phyloP scores from a whole-genome alignment of 2,113 vertebrate genomes.

The Larimichthys polyactis region DNA sequence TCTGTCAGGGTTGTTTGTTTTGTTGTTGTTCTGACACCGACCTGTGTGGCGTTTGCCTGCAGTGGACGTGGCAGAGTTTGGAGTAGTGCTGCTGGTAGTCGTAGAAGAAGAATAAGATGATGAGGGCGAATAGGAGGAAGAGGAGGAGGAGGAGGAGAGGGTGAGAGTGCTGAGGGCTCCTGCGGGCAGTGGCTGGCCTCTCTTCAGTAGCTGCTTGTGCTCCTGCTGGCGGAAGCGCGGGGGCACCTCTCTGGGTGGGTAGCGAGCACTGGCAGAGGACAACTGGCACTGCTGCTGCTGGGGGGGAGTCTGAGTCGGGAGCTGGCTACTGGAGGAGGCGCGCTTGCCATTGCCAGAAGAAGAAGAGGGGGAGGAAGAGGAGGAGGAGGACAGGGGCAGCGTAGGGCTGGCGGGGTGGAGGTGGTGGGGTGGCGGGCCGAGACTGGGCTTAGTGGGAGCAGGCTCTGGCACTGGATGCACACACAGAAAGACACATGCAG shows the following conservation, averaged over 20 bases:
- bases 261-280: constrained; percentile 88
- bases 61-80: constrained; percentile 80
- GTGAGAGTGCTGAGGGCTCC: constrained; percentile 87
- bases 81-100: constrained; percentile 71
- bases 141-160: constrained; percentile 79
- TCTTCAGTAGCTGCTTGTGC: constrained; percentile 98
- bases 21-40: constrained; percentile 75
- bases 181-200: constrained; percentile 93
- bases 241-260: constrained; percentile 96
- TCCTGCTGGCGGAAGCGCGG: constrained; percentile 98
- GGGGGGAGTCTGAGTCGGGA: constrained; percentile 70
- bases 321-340: constrained; percentile 78
- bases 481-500: constrained; percentile 59
- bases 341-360: constrained; percentile 95
- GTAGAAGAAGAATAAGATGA: constrained; percentile 74
- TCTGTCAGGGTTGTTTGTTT: not conserved
- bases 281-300: constrained; percentile 86
- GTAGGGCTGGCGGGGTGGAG: constrained; percentile 87
- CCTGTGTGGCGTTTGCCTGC: constrained; percentile 88
- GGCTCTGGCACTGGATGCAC: constrained; percentile 92
- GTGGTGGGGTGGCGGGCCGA: constrained; percentile 86
- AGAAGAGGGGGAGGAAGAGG: constrained; percentile 84
- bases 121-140: constrained; percentile 63
- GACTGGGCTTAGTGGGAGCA: constrained; percentile 91
- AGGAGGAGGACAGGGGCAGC: constrained; percentile 89